A percentile compares a stretch with the other conserved stretches of the same genome.
phyloP scores from a whole-genome alignment of 2,113 vertebrate species.

The Bambusicola thoracicus region DNA sequence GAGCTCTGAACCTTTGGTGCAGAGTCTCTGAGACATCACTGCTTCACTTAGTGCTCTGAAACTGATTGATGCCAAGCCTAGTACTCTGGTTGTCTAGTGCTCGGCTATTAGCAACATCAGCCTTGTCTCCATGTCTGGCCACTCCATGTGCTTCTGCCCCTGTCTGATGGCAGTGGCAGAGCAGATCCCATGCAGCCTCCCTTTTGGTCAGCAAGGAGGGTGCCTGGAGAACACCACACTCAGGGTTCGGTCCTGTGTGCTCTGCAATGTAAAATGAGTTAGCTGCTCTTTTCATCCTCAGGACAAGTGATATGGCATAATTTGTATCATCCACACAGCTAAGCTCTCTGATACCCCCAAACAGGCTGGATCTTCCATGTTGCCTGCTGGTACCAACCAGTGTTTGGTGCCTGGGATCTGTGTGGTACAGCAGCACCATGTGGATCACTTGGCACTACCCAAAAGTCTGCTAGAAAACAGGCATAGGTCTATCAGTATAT shows the following conservation, averaged over 20 bases:
- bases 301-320: neutral
- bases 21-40: neutral
- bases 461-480: neutral
- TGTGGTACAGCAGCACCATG: neutral
- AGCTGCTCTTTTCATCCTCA: neutral
- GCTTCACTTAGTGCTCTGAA: neutral
- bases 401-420: neutral
- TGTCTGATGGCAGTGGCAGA: neutral
- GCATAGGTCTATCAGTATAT: neutral
- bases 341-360: neutral
- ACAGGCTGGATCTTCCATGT: neutral
- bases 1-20: neutral
- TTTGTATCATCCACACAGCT: neutral
- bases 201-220: neutral
- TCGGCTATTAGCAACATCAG: neutral
- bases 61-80: neutral
- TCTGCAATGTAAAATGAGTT: neutral
- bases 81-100: neutral
- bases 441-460: neutral
- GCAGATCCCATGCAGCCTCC: neutral
- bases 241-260: neutral
- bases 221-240: neutral
- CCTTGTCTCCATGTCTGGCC: neutral
- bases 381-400: neutral
- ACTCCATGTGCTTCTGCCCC: neutral